A percentile compares a stretch with the other conserved stretches of the same genome.
Conservation (phyloP, 1,140 invertebrate species). For the Brachionus rotundiformis region DNA sequence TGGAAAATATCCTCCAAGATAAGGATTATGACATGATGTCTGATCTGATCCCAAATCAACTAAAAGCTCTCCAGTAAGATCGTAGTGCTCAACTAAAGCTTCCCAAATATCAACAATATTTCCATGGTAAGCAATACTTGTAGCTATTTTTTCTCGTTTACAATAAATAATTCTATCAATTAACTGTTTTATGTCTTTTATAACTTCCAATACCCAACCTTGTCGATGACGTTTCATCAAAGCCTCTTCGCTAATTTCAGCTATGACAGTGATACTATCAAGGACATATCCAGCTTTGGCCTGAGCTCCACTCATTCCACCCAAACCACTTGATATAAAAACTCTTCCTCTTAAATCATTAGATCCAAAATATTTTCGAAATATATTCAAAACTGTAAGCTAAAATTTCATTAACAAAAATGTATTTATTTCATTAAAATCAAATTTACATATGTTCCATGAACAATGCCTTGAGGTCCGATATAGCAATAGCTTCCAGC, state of each 20-base stretch:
- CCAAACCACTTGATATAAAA: constrained; percentile 50
- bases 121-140: constrained; percentile 71
- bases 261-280: constrained; percentile 72
- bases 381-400: constrained; percentile 72
- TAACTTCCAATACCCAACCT: constrained; percentile 70
- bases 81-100: constrained; percentile 66
- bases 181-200: constrained; percentile 66
- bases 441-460: constrained; percentile 70
- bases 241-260: constrained; percentile 70
- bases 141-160: constrained; percentile 58
- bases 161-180: constrained; percentile 65
- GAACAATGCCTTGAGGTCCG: constrained; percentile 74
- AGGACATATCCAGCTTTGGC: constrained; percentile 72
- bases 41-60: constrained; percentile 73
- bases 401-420: constrained; percentile 18
- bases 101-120: constrained; percentile 70
- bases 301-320: constrained; percentile 73
- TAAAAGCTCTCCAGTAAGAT: constrained; percentile 67
- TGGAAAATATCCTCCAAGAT: constrained; percentile 72
- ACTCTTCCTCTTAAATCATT: constrained; percentile 68
- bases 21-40: constrained; percentile 73
- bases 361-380: constrained; percentile 68
- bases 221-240: constrained; percentile 69
- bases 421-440: not conserved
- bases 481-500: constrained; percentile 74